Conservation (phyloP, 2,797 vertebrate genomes). For the Echeneis naucrates region DNA sequence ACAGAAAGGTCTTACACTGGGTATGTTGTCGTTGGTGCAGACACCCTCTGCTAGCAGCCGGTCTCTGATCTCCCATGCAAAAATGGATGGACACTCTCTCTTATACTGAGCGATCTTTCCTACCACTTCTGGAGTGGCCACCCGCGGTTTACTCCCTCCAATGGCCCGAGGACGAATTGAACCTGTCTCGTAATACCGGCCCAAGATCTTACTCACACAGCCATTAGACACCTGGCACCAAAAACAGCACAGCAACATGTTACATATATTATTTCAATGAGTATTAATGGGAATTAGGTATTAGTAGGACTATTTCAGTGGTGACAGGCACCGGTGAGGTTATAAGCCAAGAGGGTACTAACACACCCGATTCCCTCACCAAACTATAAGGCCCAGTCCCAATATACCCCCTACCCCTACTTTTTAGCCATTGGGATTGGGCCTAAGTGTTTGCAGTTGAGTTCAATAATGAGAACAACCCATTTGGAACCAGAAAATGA, state of each 20-base stretch:
- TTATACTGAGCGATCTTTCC: slow-evolving; percentile 98
- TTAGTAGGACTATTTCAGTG: not conserved
- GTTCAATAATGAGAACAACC: too few relatives aligned
- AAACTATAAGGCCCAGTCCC: too few relatives aligned
- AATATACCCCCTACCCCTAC: too few relatives aligned
- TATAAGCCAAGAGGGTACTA: not conserved
- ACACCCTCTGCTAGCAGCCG: slow-evolving; percentile 96
- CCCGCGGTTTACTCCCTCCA: slow-evolving; percentile 98
- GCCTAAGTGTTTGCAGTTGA: too few relatives aligned
- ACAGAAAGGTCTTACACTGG: slow-evolving; percentile 87
- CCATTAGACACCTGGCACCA: slow-evolving; percentile 97
- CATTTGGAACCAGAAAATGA: too few relatives aligned
- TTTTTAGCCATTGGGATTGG: too few relatives aligned
- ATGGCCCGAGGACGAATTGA: slow-evolving; percentile 99
- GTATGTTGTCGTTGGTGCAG: slow-evolving; percentile 99
- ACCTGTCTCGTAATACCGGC: slow-evolving; percentile 99
- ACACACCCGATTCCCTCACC: too few relatives aligned
- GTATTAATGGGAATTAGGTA: not conserved
- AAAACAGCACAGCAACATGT: slow-evolving; percentile 78
- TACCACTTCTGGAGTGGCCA: slow-evolving; percentile 98
- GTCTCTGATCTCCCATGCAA: slow-evolving; percentile 99
- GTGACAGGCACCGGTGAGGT: too few relatives aligned
- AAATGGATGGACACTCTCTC: slow-evolving; percentile 99
- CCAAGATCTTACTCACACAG: slow-evolving; percentile 99
- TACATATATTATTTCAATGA: slow-evolving; percentile 75